phyloP scores from a whole-genome alignment of 2,113 vertebrate species.

The Rissa tridactyla region DNA sequence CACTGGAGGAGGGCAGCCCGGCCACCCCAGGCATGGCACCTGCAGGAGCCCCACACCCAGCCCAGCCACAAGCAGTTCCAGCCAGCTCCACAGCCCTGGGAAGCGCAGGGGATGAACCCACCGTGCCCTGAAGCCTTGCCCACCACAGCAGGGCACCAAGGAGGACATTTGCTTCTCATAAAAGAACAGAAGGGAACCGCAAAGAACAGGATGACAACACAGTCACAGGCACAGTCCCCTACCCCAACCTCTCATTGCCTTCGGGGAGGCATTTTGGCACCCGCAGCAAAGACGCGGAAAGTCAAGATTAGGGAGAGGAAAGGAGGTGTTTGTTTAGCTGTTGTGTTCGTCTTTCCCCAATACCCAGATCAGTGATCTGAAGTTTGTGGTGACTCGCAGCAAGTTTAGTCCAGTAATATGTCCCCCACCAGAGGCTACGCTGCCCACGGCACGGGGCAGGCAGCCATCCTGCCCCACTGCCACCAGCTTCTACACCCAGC shows the following conservation, averaged over 20 bases:
- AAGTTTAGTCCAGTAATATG: neutral
- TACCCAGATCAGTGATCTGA: neutral
- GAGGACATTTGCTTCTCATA: neutral
- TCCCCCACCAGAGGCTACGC: neutral
- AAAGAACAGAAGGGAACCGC: neutral
- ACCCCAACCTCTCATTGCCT: neutral
- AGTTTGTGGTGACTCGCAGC: neutral
- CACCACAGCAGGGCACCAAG: too few relatives aligned
- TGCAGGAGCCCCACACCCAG: neutral
- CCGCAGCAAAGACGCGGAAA: neutral
- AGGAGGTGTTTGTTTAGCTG: neutral
- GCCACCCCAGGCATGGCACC: too few relatives aligned
- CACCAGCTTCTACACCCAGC: fast-evolving
- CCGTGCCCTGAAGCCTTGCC: neutral
- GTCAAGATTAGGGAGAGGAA: neutral
- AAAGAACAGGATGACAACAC: neutral
- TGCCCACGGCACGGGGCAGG: fast-evolving
- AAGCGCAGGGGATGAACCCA: neutral
- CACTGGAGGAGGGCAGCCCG: neutral
- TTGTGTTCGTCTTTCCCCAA: neutral
- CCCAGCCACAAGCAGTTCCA: neutral
- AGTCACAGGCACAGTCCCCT: neutral
- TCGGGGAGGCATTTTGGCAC: neutral
- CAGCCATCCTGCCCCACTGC: neutral
- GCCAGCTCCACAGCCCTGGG: neutral